Percentiles rank a stretch among this genome's conserved stretches.
Conservation (phyloP, 92 coral and sea anemone genomes). For the Parazoanthus swiftii region DNA sequence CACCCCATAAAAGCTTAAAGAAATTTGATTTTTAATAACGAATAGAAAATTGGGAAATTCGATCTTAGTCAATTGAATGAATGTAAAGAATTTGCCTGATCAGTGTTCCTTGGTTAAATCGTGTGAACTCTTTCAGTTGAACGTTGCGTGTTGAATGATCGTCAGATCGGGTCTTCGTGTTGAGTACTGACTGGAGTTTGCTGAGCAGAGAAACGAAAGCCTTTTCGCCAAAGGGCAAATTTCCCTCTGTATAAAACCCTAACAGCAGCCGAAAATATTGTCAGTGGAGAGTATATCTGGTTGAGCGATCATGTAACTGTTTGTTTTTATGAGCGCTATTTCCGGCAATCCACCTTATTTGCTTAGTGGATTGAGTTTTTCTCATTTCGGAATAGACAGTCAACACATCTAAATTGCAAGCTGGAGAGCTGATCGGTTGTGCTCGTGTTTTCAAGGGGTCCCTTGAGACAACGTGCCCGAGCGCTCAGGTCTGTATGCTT, state of each 20-base stretch:
- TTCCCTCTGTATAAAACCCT: neutral
- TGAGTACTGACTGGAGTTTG: neutral
- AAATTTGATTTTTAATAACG: neutral
- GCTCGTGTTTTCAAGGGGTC: neutral
- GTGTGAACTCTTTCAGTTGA: neutral
- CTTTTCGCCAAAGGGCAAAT: slow-evolving; percentile 7
- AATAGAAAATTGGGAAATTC: neutral
- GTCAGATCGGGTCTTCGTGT: neutral
- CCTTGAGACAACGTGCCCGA: neutral
- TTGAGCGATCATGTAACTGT: slow-evolving; percentile 37
- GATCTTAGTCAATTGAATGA: slow-evolving; percentile 24
- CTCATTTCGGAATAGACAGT: slow-evolving; percentile 18
- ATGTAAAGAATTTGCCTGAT: slow-evolving; percentile 25
- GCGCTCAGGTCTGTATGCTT: slow-evolving; percentile 12
- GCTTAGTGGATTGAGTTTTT: slow-evolving; percentile 20
- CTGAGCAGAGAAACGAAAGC: slow-evolving; percentile 16
- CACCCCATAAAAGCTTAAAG: neutral
- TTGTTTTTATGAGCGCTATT: slow-evolving; percentile 49
- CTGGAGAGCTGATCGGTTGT: neutral
- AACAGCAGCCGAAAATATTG: neutral
- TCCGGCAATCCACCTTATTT: slow-evolving; percentile 52
- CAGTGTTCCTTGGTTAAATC: neutral
- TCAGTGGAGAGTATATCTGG: neutral
- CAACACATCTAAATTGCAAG: neutral
- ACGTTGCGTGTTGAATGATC: slow-evolving; percentile 1